Evolutionary conservation across 2,113 vertebrate species (phyloP), one percentile per base, ranked within the genome.

Genomic region (Hirundichthys speculiger): DNA sequence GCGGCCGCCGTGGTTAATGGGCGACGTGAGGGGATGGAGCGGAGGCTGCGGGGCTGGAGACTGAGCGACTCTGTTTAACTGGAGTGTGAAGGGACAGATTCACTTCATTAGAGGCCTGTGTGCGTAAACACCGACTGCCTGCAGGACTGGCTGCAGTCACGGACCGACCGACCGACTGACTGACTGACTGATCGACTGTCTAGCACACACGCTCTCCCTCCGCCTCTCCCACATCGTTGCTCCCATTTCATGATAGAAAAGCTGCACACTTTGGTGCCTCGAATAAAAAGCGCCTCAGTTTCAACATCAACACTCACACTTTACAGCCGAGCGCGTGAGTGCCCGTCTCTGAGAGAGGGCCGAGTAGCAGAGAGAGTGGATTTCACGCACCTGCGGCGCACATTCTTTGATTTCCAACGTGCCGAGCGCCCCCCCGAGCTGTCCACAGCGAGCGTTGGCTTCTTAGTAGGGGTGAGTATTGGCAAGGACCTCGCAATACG

Each of bases 71-170:
- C 70, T 78, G 46, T 63, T 80, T 54, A 75, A 76, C 77, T 56
- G 75, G 77, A 81, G 77, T 77, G 79, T 75, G 76, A 77, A 68
- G 70, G 82, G 71, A 83, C 71, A 49, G 82, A 72, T 14, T 65
- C 75, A 77, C 80, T 87, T 85, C 82, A 83, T 85, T 85, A 83
- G 79, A 65, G 54, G 42, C 43, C 77, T 49, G 80, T 79, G 77
- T 85, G 64, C 1, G 74, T 75, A 73, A 79, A 80, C 79, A 66
- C 63, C 34, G 48, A 24, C 69, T 30, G 78, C 78, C 77, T 79
- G 18, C 74, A 78, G 84, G 80, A 86, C 59, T 19, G 61, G 48
- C 64, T 59, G 69, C 4, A 76, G 22, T 43, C 38, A 73, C 41
- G 58, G 69, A 79, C 42, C 5, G 58, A 64, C 2, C 16, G 54